phyloP scores from a whole-genome alignment of 1,140 invertebrate species.

The Anagrus nilaparvatae region DNA sequence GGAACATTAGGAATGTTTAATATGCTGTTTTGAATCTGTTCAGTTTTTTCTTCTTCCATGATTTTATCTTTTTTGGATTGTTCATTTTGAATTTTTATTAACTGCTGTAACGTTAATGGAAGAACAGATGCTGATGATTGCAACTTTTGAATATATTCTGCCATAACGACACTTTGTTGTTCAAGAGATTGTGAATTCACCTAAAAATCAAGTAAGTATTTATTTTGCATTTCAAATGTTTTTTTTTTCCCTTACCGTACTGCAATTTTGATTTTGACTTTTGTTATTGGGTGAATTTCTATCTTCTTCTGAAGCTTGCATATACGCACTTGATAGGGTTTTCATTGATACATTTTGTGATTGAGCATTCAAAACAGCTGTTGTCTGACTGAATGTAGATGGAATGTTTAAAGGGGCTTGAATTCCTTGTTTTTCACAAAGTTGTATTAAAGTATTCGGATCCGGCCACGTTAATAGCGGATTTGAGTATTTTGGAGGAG shows the following conservation, averaged over 20 bases:
- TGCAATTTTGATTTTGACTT: slow-evolving; percentile 13
- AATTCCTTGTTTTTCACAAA: slow-evolving; percentile 35
- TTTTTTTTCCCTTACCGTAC: slow-evolving; percentile 10
- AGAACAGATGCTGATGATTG: slow-evolving; percentile 36
- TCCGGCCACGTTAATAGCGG: slow-evolving; percentile 34
- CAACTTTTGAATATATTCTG: slow-evolving; percentile 39
- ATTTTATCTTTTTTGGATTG: slow-evolving; percentile 33
- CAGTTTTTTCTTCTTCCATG: slow-evolving; percentile 29
- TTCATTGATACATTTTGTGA: slow-evolving; percentile 31
- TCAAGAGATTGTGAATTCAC: slow-evolving; percentile 30
- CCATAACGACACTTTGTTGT: slow-evolving; percentile 31
- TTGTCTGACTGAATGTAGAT: slow-evolving; percentile 30
- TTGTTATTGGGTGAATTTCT: slow-evolving; percentile 13
- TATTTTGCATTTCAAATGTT: too few relatives aligned
- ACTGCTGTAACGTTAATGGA: slow-evolving; percentile 36
- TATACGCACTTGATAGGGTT: slow-evolving; percentile 32
- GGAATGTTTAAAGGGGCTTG: slow-evolving; percentile 39
- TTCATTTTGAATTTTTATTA: slow-evolving; percentile 36
- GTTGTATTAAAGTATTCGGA: slow-evolving; percentile 32
- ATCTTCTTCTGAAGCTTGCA: slow-evolving; percentile 28
- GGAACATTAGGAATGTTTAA: slow-evolving; percentile 39
- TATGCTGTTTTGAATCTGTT: slow-evolving; percentile 36
- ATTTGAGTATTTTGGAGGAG: slow-evolving; percentile 31
- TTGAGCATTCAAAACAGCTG: slow-evolving; percentile 29
- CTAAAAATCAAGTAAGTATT: too few relatives aligned